Evolutionary conservation across 2,888 invertebrate genomes (phyloP), one percentile per base, ranked within the genome.

Genomic region (Amphipoea oculea): DNA sequence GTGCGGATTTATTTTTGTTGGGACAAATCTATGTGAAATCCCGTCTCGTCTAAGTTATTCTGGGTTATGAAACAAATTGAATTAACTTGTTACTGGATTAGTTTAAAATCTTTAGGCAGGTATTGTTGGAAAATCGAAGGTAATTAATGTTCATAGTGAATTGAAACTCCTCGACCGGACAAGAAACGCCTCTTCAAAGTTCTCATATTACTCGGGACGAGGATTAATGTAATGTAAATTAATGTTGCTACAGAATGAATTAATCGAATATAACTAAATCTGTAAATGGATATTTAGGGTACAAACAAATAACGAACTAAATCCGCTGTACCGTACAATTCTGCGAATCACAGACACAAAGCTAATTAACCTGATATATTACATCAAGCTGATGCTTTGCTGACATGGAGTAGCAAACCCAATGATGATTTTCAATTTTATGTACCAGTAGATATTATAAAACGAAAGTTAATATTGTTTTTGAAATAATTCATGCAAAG

Each of bases 401-500:
- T 80, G 83, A 84, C 83, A 76, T 36, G 48, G 23, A 72, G 66
- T 17, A 51, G 42, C 62, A 29, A 84, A 75, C 62, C 54, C 57
- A 68, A 62, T 70, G 42, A 72, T 73, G 74, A 69, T 74, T 80
- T 73, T 42, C 1, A 71, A 79, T 73, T 76, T 68, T 48, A 77
- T 73, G 67, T 68, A 51, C 62, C 48, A 71, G 20, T 81, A n/a
- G n/a, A n/a, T n/a, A 68, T 63, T 81, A 65, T 63, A 73, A 74
- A 86, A 72, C 20, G 54, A 48, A 84, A 79, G 78, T 86, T 86
- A 89, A 82, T 88, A 88, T 86, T 86, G 81, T 79, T 88, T 88
- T 90, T 88, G 88, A 92, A 92, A 92, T 92, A 92, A 92, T 91
- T 90, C 91, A 92, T 90, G 90, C 90, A 91, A 92, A 91, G 90